Evolutionary conservation across 2,797 vertebrate genomes (phyloP).

Genomic region (Erpetoichthys calabaricus): DNA sequence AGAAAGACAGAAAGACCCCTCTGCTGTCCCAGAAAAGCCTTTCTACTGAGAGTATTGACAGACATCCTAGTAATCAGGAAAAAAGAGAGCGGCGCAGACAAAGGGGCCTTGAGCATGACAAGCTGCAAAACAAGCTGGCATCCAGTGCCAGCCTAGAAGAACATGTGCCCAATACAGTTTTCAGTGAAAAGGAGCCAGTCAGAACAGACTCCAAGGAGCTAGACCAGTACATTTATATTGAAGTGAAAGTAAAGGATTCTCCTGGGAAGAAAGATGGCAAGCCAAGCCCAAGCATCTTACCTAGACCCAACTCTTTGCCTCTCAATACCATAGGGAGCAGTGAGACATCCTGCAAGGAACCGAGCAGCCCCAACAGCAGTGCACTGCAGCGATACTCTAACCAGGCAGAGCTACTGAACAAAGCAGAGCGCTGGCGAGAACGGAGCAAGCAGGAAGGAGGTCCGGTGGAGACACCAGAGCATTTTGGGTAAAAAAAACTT

Average conservation of each 20-base stretch:
- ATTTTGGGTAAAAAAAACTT: background rate
- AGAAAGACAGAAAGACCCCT: slow-evolving; percentile 6
- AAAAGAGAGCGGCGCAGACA: slow-evolving; percentile 78
- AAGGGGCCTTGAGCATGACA: slow-evolving; percentile 83
- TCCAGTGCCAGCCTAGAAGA: slow-evolving; percentile 27
- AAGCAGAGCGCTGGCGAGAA: slow-evolving; percentile 65
- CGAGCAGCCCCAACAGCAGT: slow-evolving; percentile 26
- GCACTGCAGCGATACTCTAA: slow-evolving; percentile 56
- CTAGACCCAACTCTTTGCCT: slow-evolving; percentile 56
- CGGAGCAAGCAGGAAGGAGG: slow-evolving; percentile 41
- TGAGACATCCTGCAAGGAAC: slow-evolving; percentile 32
- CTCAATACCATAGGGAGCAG: slow-evolving; percentile 24
- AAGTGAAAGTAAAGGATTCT: slow-evolving; percentile 34
- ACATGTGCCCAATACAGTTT: slow-evolving; percentile 25
- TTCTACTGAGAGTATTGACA: slow-evolving; percentile 23
- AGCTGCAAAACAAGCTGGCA: slow-evolving; percentile 66
- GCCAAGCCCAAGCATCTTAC: slow-evolving; percentile 21
- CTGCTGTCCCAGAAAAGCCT: background rate
- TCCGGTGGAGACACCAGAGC: slow-evolving; percentile 21
- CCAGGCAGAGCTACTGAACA: slow-evolving; percentile 49
- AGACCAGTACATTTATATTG: slow-evolving; percentile 44
- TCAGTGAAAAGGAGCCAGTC: slow-evolving; percentile 28
- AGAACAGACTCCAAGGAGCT: slow-evolving; percentile 48
- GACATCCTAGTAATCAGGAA: slow-evolving; percentile 55
- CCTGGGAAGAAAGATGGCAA: slow-evolving; percentile 39